Conservation (phyloP, 2,113 vertebrate species). For the Cynopterus brachyotis region DNA sequence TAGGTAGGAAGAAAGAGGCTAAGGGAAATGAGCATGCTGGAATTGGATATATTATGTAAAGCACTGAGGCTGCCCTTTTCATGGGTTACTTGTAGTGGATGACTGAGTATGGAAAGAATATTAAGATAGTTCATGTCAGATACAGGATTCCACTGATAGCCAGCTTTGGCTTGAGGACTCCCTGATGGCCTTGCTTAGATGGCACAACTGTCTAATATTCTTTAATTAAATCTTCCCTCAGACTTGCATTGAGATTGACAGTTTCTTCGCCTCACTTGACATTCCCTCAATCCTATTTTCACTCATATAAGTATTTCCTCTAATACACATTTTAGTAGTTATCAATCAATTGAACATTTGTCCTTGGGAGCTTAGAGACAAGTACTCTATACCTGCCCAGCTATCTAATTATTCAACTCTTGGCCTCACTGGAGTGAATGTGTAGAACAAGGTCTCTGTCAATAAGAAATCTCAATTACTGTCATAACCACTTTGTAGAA, state of each 20-base stretch:
- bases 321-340: neutral
- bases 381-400: neutral
- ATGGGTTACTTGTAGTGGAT: neutral
- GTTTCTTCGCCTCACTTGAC: neutral
- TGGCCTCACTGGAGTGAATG: neutral
- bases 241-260: neutral
- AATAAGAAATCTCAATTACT: neutral
- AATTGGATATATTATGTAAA: neutral
- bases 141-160: neutral
- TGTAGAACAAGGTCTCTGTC: neutral
- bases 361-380: neutral
- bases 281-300: neutral
- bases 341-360: neutral
- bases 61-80: neutral
- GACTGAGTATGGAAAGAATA: neutral
- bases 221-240: neutral
- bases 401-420: neutral
- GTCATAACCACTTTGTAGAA: neutral
- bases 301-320: neutral
- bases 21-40: neutral
- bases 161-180: neutral
- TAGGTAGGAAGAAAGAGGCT: neutral
- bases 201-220: neutral
- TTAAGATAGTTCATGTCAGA: neutral
- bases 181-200: neutral